Evolutionary conservation across 2,113 vertebrate genomes (phyloP).

Genomic region (Plecturocebus donacophilus): DNA sequence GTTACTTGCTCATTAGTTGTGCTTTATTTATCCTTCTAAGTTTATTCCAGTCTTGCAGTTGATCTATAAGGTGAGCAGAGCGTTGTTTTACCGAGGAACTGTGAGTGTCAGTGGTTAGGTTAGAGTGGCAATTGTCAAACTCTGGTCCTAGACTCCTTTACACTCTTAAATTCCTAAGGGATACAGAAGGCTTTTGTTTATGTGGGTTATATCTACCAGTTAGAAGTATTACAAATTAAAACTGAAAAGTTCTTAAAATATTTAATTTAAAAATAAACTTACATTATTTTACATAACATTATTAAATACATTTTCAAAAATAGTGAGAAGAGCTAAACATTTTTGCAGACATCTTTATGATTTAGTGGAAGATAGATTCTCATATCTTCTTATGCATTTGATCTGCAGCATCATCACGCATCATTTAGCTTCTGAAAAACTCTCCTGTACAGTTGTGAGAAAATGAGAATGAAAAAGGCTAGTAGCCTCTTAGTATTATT

Average conservation of each 20-base stretch:
- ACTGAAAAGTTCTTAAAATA: background rate
- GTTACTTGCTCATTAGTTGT: background rate
- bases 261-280: constrained; percentile 23
- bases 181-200: background rate
- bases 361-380: constrained; percentile 7
- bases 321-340: background rate
- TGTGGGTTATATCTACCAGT: background rate
- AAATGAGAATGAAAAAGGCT: constrained; percentile 13
- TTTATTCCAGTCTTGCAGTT: background rate
- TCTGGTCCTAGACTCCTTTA: background rate
- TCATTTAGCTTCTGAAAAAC: background rate
- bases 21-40: background rate
- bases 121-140: constrained; percentile 14
- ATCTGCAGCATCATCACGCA: background rate
- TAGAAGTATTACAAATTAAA: background rate
- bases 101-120: background rate
- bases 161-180: background rate
- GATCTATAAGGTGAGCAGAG: background rate
- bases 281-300: background rate
- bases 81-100: background rate
- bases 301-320: background rate
- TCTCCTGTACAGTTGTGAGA: background rate
- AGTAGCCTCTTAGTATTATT: background rate
- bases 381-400: background rate
- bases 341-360: background rate